Base-by-base conservation (phyloP, 2,113 vertebrate genomes). In the Anser cygnoides region DNA sequence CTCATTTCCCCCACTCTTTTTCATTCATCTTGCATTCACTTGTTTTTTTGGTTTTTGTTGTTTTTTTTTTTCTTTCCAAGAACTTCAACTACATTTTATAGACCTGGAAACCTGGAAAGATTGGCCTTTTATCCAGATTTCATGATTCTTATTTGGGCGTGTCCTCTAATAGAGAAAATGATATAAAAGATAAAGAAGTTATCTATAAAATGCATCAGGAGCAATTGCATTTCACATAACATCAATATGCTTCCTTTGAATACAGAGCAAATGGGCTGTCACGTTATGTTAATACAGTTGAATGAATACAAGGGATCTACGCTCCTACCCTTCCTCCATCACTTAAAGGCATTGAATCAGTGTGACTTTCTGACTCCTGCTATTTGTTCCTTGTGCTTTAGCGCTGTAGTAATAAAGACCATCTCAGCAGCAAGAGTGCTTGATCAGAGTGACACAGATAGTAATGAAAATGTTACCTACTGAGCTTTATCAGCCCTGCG, bases 391-490 rank as follows among this genome's bases (percentile, higher is more conserved):
- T 76, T 52, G 59, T 84, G 21, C 67, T 68, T 25, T 59, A 84
- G 61, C 55, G 81, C 88, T 83, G 65, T 66, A 95, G 77, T 79
- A 90, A 68, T 66, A 75, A 89, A 44, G 61, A 59, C 85, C 68
- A 95, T 80, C 78, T 78, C 83, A 83, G 35, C 20, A 93, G 89
- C 85, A 96, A 96, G 62, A 50, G 26, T 87, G 90, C 10, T 82
- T 43, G n/a, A 95, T 44, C 25, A 93, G 77, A 91, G 46, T 66
- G 78, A 95, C 63, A 91, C 62, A 76, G 78, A 75, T 50, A 78
- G 57, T 92, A 84, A 95, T 88, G 57, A 81, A 94, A 97, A 80
- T 68, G 87, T 63, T 94, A 83, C 57, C 65, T 85, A 90, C 21
- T 44, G 76, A 70, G 49, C 17, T 85, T 92, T 92, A 74, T 95